These are phyloP conservation scores for Spodoptera litura DNA, from an alignment of 1,140 invertebrate species.

Conservation along the genomic window DNA sequence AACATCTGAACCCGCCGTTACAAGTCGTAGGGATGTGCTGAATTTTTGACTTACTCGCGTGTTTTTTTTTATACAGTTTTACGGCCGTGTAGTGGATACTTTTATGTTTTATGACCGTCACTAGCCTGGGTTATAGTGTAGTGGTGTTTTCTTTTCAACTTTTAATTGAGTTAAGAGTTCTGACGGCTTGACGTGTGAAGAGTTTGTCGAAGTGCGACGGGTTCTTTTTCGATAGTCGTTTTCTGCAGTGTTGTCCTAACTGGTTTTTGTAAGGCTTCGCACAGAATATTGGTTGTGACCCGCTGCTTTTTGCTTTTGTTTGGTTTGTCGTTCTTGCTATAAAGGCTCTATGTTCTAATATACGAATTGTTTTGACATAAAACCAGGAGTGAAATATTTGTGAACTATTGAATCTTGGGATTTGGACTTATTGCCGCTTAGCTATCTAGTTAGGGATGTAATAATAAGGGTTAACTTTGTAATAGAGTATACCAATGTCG, in stretches of 20 bases:
- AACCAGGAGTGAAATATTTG: no score
- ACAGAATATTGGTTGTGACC: not conserved
- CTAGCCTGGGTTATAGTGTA: slow-evolving; percentile 14
- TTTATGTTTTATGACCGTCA: slow-evolving; percentile 33
- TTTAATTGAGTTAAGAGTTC: slow-evolving; percentile 45
- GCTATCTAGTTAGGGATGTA: no score
- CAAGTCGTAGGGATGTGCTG: slow-evolving; percentile 49
- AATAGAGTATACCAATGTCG: no score
- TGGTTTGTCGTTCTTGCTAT: not conserved
- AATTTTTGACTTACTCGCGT: slow-evolving; percentile 66
- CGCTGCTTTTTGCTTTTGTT: not conserved
- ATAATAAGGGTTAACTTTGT: no score
- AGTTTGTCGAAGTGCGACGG: slow-evolving; percentile 13
- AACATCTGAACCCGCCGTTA: slow-evolving; percentile 37
- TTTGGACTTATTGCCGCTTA: no score
- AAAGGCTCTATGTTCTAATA: not conserved
- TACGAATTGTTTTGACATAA: not conserved
- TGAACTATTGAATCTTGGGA: no score
- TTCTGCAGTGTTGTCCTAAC: slow-evolving; percentile 9
- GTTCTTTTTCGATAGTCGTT: slow-evolving; percentile 1
- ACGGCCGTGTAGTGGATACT: slow-evolving; percentile 52
- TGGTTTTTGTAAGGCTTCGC: slow-evolving; percentile 7
- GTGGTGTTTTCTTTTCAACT: slow-evolving; percentile 30
- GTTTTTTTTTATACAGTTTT: slow-evolving; percentile 60
- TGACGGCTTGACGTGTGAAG: slow-evolving; percentile 10